Base-by-base conservation (phyloP, 92 coral and sea anemone species). In the Bergia sp. region DNA sequence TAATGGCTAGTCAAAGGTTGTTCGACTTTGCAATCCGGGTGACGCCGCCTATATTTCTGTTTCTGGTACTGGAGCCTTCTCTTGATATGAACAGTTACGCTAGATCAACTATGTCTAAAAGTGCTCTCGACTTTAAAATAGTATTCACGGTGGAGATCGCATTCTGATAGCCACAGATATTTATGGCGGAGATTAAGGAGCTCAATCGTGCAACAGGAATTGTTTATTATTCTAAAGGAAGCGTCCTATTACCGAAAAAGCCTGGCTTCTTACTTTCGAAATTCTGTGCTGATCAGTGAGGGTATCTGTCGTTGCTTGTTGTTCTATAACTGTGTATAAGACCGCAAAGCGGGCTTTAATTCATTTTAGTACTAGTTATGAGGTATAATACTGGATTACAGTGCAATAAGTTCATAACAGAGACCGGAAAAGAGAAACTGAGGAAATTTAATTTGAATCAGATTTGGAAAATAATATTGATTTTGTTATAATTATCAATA, bases 341-440 rank as follows among this genome's bases (percentile, higher is more conserved):
- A 71, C 77, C 44, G 37, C 36, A 84, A 40, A 84, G 42, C 47
- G 87, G 0, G 45, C 47, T 84, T 45, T 50, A 13, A 84, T 23
- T 16, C 50, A 47, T 55, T 84, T 84, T 84, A 37, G 37, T 10
- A 12, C 45, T 45, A 23, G 3, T 47, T 44, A 49, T 72, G 41
- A 7, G 16, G 18, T 50, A 84, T 37, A 12, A 43, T 72, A 43
- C 29, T 37, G 44, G 42, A 1, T 74, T 36, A 21, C 15, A 71
- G 67, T 43, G 66, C 16, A 69, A 10, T 45, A 43, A 72, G 15
- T 69, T 7, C 6, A 47, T 38, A 29, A 71, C 87, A 84, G 85
- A 80, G 37, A 55, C 45, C 8, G 12, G 44, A 71, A 67, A 67
- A 45, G 21, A n/a, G 40, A 64, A 71, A 44, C 37, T 53, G 58